Base-by-base conservation (phyloP, 2,797 vertebrate species). In the Lepus oiostolus region DNA sequence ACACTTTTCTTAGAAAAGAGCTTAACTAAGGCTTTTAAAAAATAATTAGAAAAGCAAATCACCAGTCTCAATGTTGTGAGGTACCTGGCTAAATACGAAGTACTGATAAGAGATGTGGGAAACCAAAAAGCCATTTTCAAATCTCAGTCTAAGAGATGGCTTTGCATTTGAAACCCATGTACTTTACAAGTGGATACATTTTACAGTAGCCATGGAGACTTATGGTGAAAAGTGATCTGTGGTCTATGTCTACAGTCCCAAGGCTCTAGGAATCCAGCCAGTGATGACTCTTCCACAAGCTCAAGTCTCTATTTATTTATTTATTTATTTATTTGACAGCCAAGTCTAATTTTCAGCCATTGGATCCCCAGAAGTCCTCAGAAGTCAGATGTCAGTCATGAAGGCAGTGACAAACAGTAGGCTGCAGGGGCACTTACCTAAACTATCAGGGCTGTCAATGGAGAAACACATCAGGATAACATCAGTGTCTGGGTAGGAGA, bases 381-480 rank as follows among this genome's bases (percentile, higher is more conserved):
- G 84, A 86, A 92, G 87, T 3, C 10, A 54, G 16, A 4, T 60
- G 9, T 28, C 7, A 8, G 35, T 38, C 54, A 88, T 21, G 11
- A 76, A 90, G n/a, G 65, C 3, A 84, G 30, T 19, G 19, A 95
- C 19, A 85, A 68, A 30, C 3, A 12, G 7, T 5, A 68, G 26
- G 21, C n/a, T 12, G 0, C 42, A 92, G 28, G 28, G 47, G 50
- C 65, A 98, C 98, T 99, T 97, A 99, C 99, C 99, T 99, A 99
- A 99, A 98, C 99, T 99, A 99, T 99, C 99, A 93, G 99, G 99
- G 98, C 99, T 99, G 98, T 99, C 99, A 97, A 99, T 99, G 97
- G 99, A 99, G 98, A 99, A 99, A 98, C 99, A 99, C 99, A 99
- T 99, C 98, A 99, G 99, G 98, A 99, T 99, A 98, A 99, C 99